Base-by-base conservation (phyloP, 2,113 vertebrate species). In the Myanophis thanlyinensis region DNA sequence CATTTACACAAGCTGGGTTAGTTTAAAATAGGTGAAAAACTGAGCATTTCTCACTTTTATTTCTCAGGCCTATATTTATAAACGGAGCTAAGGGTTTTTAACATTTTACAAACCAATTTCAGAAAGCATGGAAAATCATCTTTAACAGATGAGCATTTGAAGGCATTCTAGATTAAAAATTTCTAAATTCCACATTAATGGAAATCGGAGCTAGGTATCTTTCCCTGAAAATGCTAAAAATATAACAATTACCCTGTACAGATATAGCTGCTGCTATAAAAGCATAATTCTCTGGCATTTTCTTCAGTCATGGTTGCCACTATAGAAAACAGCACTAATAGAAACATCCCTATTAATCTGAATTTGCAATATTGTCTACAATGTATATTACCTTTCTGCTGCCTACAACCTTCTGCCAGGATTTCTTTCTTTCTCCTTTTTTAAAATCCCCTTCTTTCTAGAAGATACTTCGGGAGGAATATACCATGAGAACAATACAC, bases 401-500 rank as follows among this genome's bases (percentile, higher is more conserved):
- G 97, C 97, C 95, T 98, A 96, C 96, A 98, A 98, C 98, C 98
- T 98, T 98, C 97, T 98, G 98, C 98, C 98, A 98, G 98, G 92
- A 96, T 97, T 97, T 97, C 94, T 92, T 93, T 93, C 85, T 80
- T 80, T 80, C 0, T 40, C 3, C 35, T 62, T 80, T 8, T 80
- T 40, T 22, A 30, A n/a, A n/a, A n/a, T 80, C 4, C 80, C 94
- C 48, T 15, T 94, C 96, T 97, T 97, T 98, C 98, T 98, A 98
- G 97, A 97, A 98, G 97, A 97, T 98, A 97, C 98, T 98, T 98
- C 97, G 98, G 98, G 97, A 97, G 97, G 97, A 97, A 98, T 98
- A 98, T 98, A 98, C 98, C 98, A 98, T 97, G 97, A 98, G 97
- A 98, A 98, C 98, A 98, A 98, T 98, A 98, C 98, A 98, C 98